Base-by-base conservation (phyloP, 1,140 invertebrate genomes). In the Hyphantria cunea region DNA sequence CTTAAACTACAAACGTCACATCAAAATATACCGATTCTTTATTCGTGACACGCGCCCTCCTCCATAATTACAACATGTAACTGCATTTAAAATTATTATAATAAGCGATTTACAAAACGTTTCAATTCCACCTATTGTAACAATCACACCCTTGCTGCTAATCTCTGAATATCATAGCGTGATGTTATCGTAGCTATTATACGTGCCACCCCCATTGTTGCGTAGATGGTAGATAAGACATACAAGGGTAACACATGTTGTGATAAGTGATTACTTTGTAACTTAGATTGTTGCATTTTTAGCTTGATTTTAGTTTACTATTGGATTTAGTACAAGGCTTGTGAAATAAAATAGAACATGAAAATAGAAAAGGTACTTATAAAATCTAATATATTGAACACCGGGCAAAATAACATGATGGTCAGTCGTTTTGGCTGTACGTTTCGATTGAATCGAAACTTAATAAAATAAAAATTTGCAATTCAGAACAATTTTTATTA, bases 101-200 rank as follows among this genome's bases (percentile, higher is more conserved):
- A 47, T 47, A 47, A 47, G 8, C 12, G 11, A 7, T 3, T 17
- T 17, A 47, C 45, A 47, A 47, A 47, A 47, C 45, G 45, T 47
- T 47, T 47, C 45, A 47, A 47, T 47, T 25, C 6, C 9, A 47
- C 6, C 45, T n/a, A 25, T 47, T 47, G 45, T 47, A 10, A 47
- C 45, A 11, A 25, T 47, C 45, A 47, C 45, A 47, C 45, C 45
- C 45, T 25, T 47, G 42, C 45, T 47, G 14, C 45, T 47, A 47
- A 47, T 47, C 14, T 47, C 9, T 25, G 45, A 25, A 44, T 47
- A 17, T 17, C 12, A 47, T 47, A 17, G 17, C 14, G 45, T 47
- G 45, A 47, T 47, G 45, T 47, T 47, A 47, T 47, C 45, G 45
- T 9, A 10, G 17, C 45, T 47, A 47, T 25, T 47, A 47, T 25